Base-by-base conservation (phyloP, 1,140 invertebrate genomes). In the Psilanteris sp. region DNA sequence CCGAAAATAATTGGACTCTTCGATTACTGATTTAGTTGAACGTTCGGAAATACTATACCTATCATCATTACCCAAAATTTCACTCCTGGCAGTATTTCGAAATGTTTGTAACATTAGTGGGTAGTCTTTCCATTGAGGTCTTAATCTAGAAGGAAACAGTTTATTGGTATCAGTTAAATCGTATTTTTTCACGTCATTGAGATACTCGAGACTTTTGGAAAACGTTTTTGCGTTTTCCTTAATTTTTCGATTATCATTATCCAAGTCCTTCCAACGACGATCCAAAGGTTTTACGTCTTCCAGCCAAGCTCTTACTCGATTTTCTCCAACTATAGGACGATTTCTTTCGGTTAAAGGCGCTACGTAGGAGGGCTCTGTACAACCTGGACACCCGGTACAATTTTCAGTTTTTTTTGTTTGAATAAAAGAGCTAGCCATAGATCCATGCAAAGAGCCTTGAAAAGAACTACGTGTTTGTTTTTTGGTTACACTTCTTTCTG, bases 241-340 rank as follows among this genome's bases (percentile, higher is more conserved):
- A n/a, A 75, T 64, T 79, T 68, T 79, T 0, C 55, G 66, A 14
- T 61, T 55, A 0, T 80, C 81, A 0, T n/a, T n/a, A n/a, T 86
- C 82, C 0, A 50, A 15, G 3, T 80, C 76, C 4, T 73, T 71
- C 82, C 83, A 81, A 7, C 79, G 78, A 32, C 68, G 18, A 14
- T 83, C 81, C 3, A 78, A 24, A 11, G 78, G 88, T 88, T 81
- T 89, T 8, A 95, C 91, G 79, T 94, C 92, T 81, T 94, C 93
- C 13, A 95, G 80, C 94, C 94, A 94, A 80, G 94, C 93, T 55
- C 93, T 87, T 3, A 95, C 94, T 80, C 94, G 93, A 79, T 86
- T 90, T 62, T 95, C 93, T 2, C 91, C 91, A 1, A 79, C 80
- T 29, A 74, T 84, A 0, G 68, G 32, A 3, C 78, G 72, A 5